Conservation (phyloP, 2,888 invertebrate species). For the Ganaspis brasiliensis region DNA sequence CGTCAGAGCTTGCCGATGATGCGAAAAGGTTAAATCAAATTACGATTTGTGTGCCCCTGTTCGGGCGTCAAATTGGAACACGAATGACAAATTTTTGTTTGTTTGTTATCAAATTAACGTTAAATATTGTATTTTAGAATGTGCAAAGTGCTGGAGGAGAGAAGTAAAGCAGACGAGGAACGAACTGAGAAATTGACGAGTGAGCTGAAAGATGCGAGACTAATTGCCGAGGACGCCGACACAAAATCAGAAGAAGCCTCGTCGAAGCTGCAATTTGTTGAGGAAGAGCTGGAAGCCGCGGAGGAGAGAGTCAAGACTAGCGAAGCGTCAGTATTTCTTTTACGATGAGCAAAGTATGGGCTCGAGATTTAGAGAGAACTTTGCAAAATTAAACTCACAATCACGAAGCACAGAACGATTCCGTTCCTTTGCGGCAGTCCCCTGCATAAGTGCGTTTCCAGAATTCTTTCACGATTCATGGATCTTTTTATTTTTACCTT, state of each 20-base stretch:
- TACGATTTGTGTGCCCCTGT: too few relatives aligned
- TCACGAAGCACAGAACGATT: slow-evolving; percentile 6
- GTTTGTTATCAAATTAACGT: not conserved
- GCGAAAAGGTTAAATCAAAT: slow-evolving; percentile 84
- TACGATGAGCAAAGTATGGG: slow-evolving; percentile 41
- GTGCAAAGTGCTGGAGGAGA: slow-evolving; percentile 85
- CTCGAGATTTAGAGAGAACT: slow-evolving; percentile 13
- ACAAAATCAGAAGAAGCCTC: slow-evolving; percentile 87
- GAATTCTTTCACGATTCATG: slow-evolving; percentile 11
- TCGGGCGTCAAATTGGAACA: too few relatives aligned
- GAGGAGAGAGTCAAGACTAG: slow-evolving; percentile 87
- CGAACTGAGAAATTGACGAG: slow-evolving; percentile 85
- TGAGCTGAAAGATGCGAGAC: slow-evolving; percentile 86
- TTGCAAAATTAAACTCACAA: slow-evolving; percentile 37
- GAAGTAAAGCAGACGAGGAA: slow-evolving; percentile 86
- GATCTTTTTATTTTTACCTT: slow-evolving; percentile 8
- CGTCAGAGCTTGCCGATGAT: slow-evolving; percentile 87
- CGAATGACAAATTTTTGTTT: not conserved
- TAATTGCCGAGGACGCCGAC: slow-evolving; percentile 87
- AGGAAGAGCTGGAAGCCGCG: slow-evolving; percentile 86
- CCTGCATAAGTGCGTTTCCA: slow-evolving; percentile 41
- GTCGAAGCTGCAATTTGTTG: slow-evolving; percentile 86
- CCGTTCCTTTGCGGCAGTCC: slow-evolving; percentile 28
- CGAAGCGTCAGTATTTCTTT: slow-evolving; percentile 81
- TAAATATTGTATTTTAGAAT: slow-evolving; percentile 78